phyloP scores from a whole-genome alignment of 1,140 invertebrate genomes.

The Amyelois transitella region DNA sequence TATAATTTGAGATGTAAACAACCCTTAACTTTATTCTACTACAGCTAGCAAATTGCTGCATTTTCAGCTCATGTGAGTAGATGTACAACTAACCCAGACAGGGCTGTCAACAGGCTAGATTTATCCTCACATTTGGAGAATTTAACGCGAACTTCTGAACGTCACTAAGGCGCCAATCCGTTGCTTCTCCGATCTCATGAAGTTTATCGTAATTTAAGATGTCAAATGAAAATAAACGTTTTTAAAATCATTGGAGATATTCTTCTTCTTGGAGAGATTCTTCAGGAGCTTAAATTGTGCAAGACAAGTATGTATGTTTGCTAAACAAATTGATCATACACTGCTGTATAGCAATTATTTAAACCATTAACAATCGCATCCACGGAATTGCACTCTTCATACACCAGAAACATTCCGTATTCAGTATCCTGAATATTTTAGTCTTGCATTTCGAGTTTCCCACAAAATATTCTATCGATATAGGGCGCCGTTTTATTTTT shows the following conservation, averaged over 20 bases:
- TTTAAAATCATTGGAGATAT: too few species aligned
- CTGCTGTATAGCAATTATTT: background rate
- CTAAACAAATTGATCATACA: too few species aligned
- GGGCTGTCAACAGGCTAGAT: background rate
- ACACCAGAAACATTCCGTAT: background rate
- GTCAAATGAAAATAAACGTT: too few species aligned
- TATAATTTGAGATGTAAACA: background rate
- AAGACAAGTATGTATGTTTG: too few species aligned
- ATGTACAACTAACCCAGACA: background rate
- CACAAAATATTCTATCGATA: constrained; percentile 7
- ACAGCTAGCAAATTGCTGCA: background rate
- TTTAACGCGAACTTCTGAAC: background rate
- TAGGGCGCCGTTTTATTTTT: constrained; percentile 10
- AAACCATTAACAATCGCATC: too few species aligned
- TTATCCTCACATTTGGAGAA: background rate
- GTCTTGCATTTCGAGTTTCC: background rate
- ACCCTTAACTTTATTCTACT: background rate
- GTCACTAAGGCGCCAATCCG: background rate
- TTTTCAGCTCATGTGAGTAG: background rate
- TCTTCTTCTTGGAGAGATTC: too few species aligned
- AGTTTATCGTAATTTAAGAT: background rate
- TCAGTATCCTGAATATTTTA: constrained; percentile 1
- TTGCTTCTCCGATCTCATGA: background rate
- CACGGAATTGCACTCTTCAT: background rate
- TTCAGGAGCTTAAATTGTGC: too few species aligned